These are phyloP conservation scores for Hydrolagus affinis DNA, from an alignment of 2,113 vertebrate species.

Conservation along the genomic window DNA sequence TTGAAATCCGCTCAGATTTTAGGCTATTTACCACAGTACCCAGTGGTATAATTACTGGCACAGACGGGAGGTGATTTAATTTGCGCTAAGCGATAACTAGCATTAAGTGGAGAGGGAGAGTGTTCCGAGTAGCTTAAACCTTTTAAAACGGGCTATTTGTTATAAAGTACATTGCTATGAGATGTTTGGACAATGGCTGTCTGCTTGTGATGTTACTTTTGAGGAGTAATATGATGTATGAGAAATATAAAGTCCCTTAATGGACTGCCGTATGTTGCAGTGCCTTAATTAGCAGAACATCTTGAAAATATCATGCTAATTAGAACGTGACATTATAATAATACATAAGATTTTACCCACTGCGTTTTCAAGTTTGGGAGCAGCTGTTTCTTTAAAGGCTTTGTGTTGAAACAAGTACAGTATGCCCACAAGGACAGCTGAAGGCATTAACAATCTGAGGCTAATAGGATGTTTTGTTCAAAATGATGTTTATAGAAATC, in stretches of 20 bases:
- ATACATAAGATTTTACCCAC: neutral
- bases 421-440: neutral
- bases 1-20: too few species aligned
- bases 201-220: neutral
- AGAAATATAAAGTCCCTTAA: neutral
- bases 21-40: too few species aligned
- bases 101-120: neutral
- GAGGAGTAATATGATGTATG: too few species aligned
- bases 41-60: too few species aligned
- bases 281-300: constrained; percentile 2
- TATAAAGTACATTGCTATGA: neutral
- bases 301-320: neutral
- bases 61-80: neutral
- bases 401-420: neutral
- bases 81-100: neutral
- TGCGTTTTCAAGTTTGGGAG: neutral
- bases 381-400: neutral
- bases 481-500: too few species aligned
- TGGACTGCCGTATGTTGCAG: neutral
- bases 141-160: neutral
- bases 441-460: neutral
- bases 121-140: neutral
- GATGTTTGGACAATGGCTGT: neutral
- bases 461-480: neutral
- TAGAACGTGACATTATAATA: neutral